Conservation (phyloP, 2,888 invertebrate species). For the Luffia ferchaultella region DNA sequence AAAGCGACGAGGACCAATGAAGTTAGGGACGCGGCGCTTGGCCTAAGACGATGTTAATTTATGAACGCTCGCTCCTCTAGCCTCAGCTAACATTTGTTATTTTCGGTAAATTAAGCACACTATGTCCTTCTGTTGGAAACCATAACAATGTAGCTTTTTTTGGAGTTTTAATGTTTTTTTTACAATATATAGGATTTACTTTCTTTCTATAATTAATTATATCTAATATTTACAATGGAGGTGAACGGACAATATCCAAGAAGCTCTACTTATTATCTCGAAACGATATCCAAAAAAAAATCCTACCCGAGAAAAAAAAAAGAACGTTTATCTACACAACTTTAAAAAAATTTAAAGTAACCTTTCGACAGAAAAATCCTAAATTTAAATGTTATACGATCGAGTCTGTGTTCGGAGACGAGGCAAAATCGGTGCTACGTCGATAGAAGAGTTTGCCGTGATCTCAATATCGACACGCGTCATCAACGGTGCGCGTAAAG, state of each 20-base stretch:
- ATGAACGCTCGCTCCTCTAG: slow-evolving; percentile 21
- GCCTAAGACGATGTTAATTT: slow-evolving; percentile 12
- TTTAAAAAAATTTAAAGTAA: slow-evolving; percentile 21
- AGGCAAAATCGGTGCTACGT: neutral
- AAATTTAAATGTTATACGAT: neutral
- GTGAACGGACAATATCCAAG: slow-evolving; percentile 59
- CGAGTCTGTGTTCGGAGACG: neutral
- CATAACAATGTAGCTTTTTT: slow-evolving; percentile 62
- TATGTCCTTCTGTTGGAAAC: slow-evolving; percentile 42
- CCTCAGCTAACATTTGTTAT: slow-evolving; percentile 48
- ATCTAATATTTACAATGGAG: slow-evolving; percentile 67
- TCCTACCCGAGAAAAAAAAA: slow-evolving; percentile 60
- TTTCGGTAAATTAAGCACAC: slow-evolving; percentile 38
- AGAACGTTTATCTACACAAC: slow-evolving; percentile 59
- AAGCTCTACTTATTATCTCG: slow-evolving; percentile 53
- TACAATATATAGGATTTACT: slow-evolving; percentile 62
- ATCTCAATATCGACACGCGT: no score
- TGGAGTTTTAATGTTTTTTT: slow-evolving; percentile 49
- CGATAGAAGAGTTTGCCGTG: no score
- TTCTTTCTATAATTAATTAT: slow-evolving; percentile 63
- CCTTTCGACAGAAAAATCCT: neutral
- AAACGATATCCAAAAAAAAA: slow-evolving; percentile 40
- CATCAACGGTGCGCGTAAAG: no score
- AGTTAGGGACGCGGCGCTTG: slow-evolving; percentile 10
- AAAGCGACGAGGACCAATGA: slow-evolving; percentile 32